A percentile compares a stretch with the other conserved stretches of the same genome.
Conservation (phyloP, 2,888 invertebrate species). For the Graphium colonna region DNA sequence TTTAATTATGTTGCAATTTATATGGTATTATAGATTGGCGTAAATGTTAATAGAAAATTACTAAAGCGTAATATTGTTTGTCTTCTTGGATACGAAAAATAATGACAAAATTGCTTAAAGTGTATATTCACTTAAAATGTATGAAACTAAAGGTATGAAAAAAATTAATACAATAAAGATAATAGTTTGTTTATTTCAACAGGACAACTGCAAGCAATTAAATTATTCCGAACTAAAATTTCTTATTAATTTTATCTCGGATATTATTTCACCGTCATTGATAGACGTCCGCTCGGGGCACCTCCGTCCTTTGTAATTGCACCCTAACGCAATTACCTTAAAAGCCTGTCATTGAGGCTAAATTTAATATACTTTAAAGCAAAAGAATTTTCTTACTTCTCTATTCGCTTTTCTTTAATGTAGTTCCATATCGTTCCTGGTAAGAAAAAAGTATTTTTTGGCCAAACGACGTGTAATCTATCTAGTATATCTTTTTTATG, state of each 20-base stretch:
- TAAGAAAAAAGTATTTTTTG: not conserved
- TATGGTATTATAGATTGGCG: not conserved
- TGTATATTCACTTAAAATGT: too few relatives aligned
- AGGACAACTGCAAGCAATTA: too few relatives aligned
- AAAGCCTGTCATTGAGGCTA: constrained; percentile 72
- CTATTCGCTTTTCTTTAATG: constrained; percentile 6
- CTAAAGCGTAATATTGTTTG: too few relatives aligned
- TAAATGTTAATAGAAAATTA: not conserved
- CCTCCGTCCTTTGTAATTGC: constrained; percentile 56
- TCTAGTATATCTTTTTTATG: too few relatives aligned
- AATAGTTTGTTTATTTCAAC: too few relatives aligned
- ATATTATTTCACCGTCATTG: constrained; percentile 31
- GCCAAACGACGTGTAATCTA: not conserved
- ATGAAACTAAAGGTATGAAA: too few relatives aligned
- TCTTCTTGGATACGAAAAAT: too few relatives aligned
- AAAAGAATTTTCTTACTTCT: constrained; percentile 59
- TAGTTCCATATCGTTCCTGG: not conserved
- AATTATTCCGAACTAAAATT: constrained; percentile 16
- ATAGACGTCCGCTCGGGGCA: constrained; percentile 25
- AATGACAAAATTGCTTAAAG: too few relatives aligned
- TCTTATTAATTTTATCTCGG: constrained; percentile 22
- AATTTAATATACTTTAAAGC: constrained; percentile 73
- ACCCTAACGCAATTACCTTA: constrained; percentile 71
- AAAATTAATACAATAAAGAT: too few relatives aligned
- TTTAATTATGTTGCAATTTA: not conserved